These are phyloP conservation scores for Anguilla megastoma DNA, from an alignment of 2,797 vertebrate species.

Conservation along the genomic window DNA sequence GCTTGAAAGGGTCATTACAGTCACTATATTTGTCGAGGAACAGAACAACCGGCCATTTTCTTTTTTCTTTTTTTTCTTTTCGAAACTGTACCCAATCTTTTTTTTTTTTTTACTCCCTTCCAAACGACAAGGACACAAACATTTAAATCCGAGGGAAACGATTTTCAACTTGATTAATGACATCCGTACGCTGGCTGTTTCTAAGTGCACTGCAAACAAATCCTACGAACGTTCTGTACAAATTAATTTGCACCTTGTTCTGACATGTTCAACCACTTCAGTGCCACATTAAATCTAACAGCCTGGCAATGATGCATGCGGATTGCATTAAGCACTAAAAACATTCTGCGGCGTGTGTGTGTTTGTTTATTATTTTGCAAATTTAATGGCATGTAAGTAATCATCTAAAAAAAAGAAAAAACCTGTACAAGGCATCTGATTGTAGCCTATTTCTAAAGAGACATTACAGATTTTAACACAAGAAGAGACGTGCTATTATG, in stretches of 20 bases:
- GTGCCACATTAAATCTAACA: not conserved
- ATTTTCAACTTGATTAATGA: not conserved
- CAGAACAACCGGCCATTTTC: not conserved
- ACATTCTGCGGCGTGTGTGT: not conserved
- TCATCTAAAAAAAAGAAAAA: not conserved
- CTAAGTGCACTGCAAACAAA: conserved; percentile 7
- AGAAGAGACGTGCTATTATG: not conserved
- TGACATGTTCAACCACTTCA: not conserved
- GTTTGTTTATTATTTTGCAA: conserved; percentile 18
- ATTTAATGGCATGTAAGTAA: conserved; percentile 5
- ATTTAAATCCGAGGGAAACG: conserved; percentile 10
- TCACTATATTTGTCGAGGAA: conserved; percentile 4
- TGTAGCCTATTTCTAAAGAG: conserved; percentile 22
- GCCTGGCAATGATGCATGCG: not conserved
- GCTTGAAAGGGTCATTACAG: conserved; percentile 34
- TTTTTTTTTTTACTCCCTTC: not conserved
- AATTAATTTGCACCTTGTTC: not conserved
- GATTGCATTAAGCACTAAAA: not conserved
- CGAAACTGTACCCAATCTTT: too few relatives aligned
- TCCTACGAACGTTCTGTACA: not conserved
- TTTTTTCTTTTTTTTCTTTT: not conserved
- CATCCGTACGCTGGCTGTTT: not conserved
- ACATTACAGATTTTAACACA: conserved; percentile 18
- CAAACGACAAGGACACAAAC: not conserved
- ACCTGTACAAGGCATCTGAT: not conserved